Base-by-base conservation (phyloP, 23 tunicate genomes). In the Trididemnum clinides region DNA sequence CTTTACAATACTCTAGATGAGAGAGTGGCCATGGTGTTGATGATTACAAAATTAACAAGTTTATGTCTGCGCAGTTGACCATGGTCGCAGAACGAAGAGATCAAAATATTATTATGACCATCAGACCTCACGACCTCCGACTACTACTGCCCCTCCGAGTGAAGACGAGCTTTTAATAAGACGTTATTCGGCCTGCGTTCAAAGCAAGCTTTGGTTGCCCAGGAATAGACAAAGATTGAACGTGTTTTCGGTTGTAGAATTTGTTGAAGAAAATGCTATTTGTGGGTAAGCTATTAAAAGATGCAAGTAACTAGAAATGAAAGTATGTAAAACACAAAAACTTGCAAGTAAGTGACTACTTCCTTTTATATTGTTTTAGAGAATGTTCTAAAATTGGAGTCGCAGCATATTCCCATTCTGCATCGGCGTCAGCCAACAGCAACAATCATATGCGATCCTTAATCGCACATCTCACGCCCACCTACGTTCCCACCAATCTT, bases 241-340 rank as follows among this genome's bases (percentile, higher is more conserved):
- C 23, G 20, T 87, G 0, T 5, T 30, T 7, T 39, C 80, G 33
- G 69, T 87, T 22, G 80, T 87, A 1, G 57, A 51, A 23, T 87
- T 87, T 71, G 81, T 87, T 1, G 72, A 71, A 50, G 85, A 80
- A 22, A 71, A 78, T 34, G 85, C 85, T 1, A 66, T 87, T 28
- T 87, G 91, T 50, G 80, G 80, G 80, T 73, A 39, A 36, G 27
- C n/a, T n/a, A n/a, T n/a, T n/a, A n/a, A n/a, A n/a, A n/a, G n/a
- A n/a, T n/a, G n/a, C n/a, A n/a, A n/a, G n/a, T n/a, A n/a, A n/a
- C n/a, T n/a, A n/a, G n/a, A n/a, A n/a, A n/a, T n/a, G n/a, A n/a
- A 44, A 10, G 54, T 15, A 44, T 44, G 15, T 7, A 44, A 44
- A 44, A 44, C 54, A 44, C 10, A 44, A 44, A 44, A 10, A 7